Base-by-base conservation (phyloP, 1,140 invertebrate species). In the Patella vulgata region DNA sequence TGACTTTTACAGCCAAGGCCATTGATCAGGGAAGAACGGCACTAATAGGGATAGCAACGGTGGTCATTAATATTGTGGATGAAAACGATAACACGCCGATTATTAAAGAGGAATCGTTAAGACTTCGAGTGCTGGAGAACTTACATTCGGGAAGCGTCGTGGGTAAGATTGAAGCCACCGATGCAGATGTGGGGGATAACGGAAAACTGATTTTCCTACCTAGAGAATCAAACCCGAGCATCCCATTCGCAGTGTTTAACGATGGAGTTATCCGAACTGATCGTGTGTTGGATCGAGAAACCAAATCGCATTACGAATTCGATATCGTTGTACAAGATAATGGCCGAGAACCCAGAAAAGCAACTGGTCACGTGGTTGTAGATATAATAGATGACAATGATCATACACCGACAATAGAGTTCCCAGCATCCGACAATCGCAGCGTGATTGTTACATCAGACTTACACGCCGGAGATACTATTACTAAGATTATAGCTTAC, bases 281-380 rank as follows among this genome's bases (percentile, higher is more conserved):
- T 0, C 89, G 88, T 53, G 80, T 84, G 25, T 84, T 99, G 52
- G 96, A 98, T 80, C 88, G 95, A 28, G 96, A 98, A 84, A 89
- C 87, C 0, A 85, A 86, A 14, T 28, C 36, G 9, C 43, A 48
- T 46, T 79, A 67, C 55, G 12, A 47, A 19, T 70, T 77, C 36
- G 42, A 46, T 23, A 62, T 79, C 17, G 67, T 58, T 12, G 74
- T 69, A n/a, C 42, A 39, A 19, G 77, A 79, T 51, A 55, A 63
- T 9, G 58, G 56, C 19, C 42, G 58, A 8, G 25, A 44, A 11
- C n/a, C 54, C 11, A 55, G 66, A 21, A 68, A 42, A 40, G 58
- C 54, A 59, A 71, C 64, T 0, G 72, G 66, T 33, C 72, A 68
- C 51, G 80, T 81, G 9, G 77, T 62, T 0, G 68, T 82, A 3